phyloP scores from a whole-genome alignment of 1,140 invertebrate genomes.

The Anoplolepis gracilipes region DNA sequence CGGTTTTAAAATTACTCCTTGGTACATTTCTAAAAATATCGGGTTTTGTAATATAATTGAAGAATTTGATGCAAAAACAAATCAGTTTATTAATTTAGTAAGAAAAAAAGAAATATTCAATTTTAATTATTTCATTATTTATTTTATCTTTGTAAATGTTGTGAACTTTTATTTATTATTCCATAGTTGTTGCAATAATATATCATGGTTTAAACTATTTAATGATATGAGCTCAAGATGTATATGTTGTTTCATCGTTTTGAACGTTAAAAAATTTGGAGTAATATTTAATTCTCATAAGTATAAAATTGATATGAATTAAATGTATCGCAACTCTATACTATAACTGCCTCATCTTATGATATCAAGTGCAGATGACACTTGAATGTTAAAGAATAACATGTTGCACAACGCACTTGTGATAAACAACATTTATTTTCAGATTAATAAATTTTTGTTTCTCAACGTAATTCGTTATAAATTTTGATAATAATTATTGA shows the following conservation, averaged over 20 bases:
- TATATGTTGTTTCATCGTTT: background rate
- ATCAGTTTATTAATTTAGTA: background rate
- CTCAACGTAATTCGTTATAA: background rate
- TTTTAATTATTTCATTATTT: background rate
- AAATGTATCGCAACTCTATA: background rate
- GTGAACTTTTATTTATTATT: background rate
- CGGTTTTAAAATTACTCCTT: background rate
- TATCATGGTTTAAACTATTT: background rate
- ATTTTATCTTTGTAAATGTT: background rate
- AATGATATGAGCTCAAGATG: background rate
- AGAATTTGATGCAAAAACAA: background rate
- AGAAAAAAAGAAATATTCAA: background rate
- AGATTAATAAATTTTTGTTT: background rate
- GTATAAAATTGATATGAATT: background rate
- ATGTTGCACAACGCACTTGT: background rate
- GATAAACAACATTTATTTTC: conserved; percentile 41
- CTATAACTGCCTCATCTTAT: background rate
- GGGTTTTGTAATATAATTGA: background rate
- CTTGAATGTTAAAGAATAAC: conserved; percentile 18
- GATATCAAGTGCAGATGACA: conserved; percentile 31
- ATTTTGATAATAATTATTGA: background rate
- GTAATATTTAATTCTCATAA: no score
- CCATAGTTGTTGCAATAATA: background rate
- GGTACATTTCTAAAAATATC: background rate
- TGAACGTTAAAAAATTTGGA: no score